Evolutionary conservation across 2,113 vertebrate species (phyloP).

Genomic region (Ellobius talpinus): DNA sequence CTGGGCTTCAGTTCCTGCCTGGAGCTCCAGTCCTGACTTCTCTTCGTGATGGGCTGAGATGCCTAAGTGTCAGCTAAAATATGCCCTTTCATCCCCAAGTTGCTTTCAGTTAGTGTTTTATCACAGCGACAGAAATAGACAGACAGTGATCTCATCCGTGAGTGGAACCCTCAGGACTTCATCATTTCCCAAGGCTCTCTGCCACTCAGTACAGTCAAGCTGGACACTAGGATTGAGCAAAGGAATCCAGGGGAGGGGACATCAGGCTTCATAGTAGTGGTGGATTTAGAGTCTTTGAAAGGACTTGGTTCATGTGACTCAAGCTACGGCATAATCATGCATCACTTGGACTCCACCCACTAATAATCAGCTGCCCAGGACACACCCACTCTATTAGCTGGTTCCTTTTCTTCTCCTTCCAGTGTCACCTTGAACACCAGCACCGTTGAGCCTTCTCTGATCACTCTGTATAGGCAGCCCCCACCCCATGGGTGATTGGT

Average conservation of each 20-base stretch:
- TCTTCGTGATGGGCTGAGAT: neutral
- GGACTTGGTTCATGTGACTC: neutral
- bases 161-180: neutral
- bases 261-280: neutral
- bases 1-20: neutral
- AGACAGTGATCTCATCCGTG: neutral
- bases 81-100: neutral
- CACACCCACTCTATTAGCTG: neutral
- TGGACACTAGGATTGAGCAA: neutral
- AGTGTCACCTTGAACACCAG: neutral
- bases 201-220: neutral
- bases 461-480: neutral
- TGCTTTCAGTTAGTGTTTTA: neutral
- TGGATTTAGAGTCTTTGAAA: neutral
- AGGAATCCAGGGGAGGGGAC: neutral
- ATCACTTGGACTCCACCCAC: neutral
- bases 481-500: rapidly evolving
- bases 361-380: neutral
- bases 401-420: neutral
- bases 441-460: neutral
- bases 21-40: neutral
- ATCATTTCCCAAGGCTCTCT: neutral
- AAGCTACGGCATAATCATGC: neutral
- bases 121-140: neutral
- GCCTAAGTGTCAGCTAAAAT: neutral